Evolutionary conservation across 2,888 invertebrate species (phyloP), one percentile per base, ranked within the genome.

Genomic region (Dysmachus trigonus): DNA sequence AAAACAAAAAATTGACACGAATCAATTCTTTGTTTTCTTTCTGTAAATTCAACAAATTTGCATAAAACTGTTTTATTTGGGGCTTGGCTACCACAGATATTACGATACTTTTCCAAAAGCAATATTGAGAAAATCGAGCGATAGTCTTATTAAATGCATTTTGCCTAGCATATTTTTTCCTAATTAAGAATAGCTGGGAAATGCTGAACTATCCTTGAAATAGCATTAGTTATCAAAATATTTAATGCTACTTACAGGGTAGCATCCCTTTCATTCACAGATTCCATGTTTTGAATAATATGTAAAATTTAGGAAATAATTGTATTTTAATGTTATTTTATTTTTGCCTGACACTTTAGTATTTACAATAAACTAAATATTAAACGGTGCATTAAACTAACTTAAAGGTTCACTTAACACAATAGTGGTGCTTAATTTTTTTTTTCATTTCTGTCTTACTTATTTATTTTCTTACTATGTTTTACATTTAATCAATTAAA

Each of bases 201-300:
- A 47, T 38, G 7, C 38, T 30, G 62, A 18, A 73, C 51, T 76
- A 74, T 85, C 76, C 85, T 74, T 85, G 85, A 85, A 53, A 74
- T 74, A 35, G 41, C 8, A 27, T 82, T 83, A 38, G 15, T 71
- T 83, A 41, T 87, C 30, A 77, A 85, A 71, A 47, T 47, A 85
- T 86, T 73, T 72, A 83, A 77, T 47, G 85, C 93, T 94, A 95
- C 95, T 95, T 95, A 95, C 95, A 94, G 94, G 93, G 94, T 94
- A 94, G 94, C 95, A 95, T 95, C 95, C 95, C 95, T 95, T 93
- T 93, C 35, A 41, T 76, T 76, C 18, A 47, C 71, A 53, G 35
- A 76, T 30, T 85, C 74, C 85, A 31, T 47, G 38, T 35, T 72
- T 33, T 31, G 27, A 72, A 72, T 18, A 77, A 41, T 83, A 83